phyloP scores from a whole-genome alignment of 2,113 vertebrate genomes.

The Oryzias woworae region DNA sequence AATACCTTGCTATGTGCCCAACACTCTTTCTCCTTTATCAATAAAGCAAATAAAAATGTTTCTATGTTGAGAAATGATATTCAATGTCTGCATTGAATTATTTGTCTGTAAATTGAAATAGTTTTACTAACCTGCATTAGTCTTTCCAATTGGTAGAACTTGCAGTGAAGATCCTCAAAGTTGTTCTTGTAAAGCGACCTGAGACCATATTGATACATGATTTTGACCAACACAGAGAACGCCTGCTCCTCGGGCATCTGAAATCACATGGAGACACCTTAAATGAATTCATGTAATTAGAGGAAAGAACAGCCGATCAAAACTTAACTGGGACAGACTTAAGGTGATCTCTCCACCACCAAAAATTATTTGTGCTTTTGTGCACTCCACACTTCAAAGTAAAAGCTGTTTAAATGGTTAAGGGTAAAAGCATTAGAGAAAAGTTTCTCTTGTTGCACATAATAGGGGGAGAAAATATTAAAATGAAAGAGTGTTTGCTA shows the following conservation, averaged over 20 bases:
- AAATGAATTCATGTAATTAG: neutral
- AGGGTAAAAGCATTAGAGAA: slow-evolving; percentile 16
- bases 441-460: slow-evolving; percentile 6
- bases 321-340: neutral
- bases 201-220: slow-evolving; percentile 95
- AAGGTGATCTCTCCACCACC: neutral
- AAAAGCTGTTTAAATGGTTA: slow-evolving; percentile 18
- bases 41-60: too few relatives aligned
- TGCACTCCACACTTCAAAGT: too few relatives aligned
- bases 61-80: too few relatives aligned
- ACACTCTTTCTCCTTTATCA: too few relatives aligned
- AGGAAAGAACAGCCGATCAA: too few relatives aligned
- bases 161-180: slow-evolving; percentile 98
- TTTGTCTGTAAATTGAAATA: too few relatives aligned
- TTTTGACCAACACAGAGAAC: slow-evolving; percentile 96
- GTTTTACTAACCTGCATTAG: slow-evolving; percentile 87
- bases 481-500: slow-evolving; percentile 64
- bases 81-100: too few relatives aligned
- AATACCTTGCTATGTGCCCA: too few relatives aligned
- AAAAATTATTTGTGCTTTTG: too few relatives aligned
- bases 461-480: slow-evolving; percentile 50
- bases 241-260: slow-evolving; percentile 99
- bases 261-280: slow-evolving; percentile 23
- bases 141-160: slow-evolving; percentile 96
- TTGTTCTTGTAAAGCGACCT: slow-evolving; percentile 96